Conservation (phyloP, 37 sponge, comb jelly and placozoan species). For the Dysidea cf. avara region DNA sequence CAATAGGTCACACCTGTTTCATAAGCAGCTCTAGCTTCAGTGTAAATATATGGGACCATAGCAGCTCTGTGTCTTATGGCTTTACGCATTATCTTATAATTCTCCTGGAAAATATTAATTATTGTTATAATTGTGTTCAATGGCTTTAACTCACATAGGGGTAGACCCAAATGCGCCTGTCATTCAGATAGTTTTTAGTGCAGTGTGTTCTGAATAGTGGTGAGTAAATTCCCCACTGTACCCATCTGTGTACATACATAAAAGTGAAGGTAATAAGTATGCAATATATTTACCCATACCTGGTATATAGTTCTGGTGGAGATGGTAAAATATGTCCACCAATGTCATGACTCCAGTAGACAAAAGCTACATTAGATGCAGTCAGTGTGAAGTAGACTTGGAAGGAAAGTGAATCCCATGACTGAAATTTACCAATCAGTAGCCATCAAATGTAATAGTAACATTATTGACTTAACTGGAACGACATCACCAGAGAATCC, state of each 20-base stretch:
- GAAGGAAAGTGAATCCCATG: constrained; percentile 63
- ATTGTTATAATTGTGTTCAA: too few relatives aligned
- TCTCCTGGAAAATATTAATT: constrained; percentile 10
- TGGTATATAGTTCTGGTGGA: constrained; percentile 72
- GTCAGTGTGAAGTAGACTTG: constrained; percentile 77
- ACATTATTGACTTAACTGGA: constrained; percentile 43
- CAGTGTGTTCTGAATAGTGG: constrained; percentile 80
- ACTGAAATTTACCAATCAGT: constrained; percentile 4
- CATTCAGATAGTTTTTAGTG: constrained; percentile 49
- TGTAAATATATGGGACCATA: constrained; percentile 74
- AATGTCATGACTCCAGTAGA: constrained; percentile 84
- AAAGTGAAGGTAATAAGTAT: too few relatives aligned
- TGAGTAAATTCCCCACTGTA: constrained; percentile 82
- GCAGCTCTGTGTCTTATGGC: constrained; percentile 39
- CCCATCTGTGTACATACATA: constrained; percentile 60
- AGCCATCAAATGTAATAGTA: not conserved
- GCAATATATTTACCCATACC: constrained; percentile 4
- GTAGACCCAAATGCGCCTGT: constrained; percentile 66
- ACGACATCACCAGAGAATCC: constrained; percentile 82
- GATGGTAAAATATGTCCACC: constrained; percentile 62
- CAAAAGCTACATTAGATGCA: constrained; percentile 73
- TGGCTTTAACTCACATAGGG: constrained; percentile 30
- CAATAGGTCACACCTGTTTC: constrained; percentile 44
- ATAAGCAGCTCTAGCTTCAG: constrained; percentile 53
- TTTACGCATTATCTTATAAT: constrained; percentile 61